Evolutionary conservation across 2,113 vertebrate species (phyloP).

Genomic region (Hippotragus niger): DNA sequence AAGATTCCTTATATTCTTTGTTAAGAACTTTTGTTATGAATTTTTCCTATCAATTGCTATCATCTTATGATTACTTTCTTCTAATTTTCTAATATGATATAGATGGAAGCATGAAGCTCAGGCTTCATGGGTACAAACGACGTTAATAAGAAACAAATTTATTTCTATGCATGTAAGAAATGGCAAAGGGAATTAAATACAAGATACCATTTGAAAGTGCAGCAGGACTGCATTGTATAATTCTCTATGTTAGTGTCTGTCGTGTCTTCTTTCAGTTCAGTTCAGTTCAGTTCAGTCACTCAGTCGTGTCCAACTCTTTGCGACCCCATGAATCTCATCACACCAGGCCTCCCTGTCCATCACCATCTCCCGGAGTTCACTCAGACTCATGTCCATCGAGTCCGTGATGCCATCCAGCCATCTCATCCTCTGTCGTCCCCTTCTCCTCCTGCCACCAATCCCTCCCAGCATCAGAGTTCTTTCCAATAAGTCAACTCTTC

Average conservation of each 20-base stretch:
- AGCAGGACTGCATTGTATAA: not conserved
- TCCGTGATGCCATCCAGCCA: no score
- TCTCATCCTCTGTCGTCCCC: no score
- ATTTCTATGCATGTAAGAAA: not conserved
- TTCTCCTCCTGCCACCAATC: no score
- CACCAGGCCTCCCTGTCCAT: no score
- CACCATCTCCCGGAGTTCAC: no score
- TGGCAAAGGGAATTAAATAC: not conserved
- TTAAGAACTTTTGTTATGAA: not conserved
- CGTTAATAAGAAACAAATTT: not conserved
- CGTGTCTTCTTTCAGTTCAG: not conserved
- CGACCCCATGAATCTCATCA: no score
- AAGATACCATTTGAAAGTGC: not conserved
- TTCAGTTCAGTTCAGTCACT: no score
- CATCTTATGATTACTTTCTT: not conserved
- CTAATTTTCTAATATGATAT: not conserved
- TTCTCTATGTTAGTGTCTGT: not conserved
- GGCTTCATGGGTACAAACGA: not conserved
- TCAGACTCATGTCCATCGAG: no score
- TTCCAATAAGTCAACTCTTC: no score
- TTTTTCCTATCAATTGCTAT: not conserved
- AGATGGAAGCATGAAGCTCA: not conserved
- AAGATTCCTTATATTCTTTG: not conserved
- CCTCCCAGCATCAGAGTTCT: no score
- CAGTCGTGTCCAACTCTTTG: no score